Conservation (phyloP, 2,113 vertebrate genomes). For the Calyptomena viridis region DNA sequence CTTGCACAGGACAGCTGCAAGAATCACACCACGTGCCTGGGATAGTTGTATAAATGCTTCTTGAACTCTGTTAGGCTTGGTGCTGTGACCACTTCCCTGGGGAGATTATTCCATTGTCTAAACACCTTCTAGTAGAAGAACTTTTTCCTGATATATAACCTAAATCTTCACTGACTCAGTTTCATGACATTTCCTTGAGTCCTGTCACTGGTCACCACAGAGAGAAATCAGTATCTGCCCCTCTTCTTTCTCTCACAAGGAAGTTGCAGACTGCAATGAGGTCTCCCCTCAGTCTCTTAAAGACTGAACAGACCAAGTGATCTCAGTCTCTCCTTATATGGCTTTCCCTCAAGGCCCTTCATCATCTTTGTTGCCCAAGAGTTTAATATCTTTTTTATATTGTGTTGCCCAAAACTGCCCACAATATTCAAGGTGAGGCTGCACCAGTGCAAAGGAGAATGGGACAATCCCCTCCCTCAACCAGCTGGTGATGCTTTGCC, state of each 20-base stretch:
- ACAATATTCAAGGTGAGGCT: fast-evolving
- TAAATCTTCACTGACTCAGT: background rate
- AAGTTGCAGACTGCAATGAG: background rate
- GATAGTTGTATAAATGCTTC: background rate
- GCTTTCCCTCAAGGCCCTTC: background rate
- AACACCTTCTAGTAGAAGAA: background rate
- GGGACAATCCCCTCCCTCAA: background rate
- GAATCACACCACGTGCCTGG: background rate
- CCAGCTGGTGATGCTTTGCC: fast-evolving
- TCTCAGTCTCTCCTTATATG: background rate
- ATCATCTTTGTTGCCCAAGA: too few relatives aligned
- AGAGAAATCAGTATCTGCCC: background rate
- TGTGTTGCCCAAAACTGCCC: fast-evolving
- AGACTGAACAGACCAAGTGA: background rate
- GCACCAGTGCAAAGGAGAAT: fast-evolving
- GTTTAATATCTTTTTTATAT: background rate
- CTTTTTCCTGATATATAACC: background rate
- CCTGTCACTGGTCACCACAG: background rate
- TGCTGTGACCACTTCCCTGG: background rate
- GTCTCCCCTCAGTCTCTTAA: background rate
- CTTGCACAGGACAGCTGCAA: background rate
- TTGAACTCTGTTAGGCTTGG: background rate
- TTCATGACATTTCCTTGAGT: background rate
- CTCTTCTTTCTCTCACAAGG: background rate
- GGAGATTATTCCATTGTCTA: background rate